Evolutionary conservation across 2,888 invertebrate species (phyloP).

Genomic region (Drosophila nr. perissopoda): DNA sequence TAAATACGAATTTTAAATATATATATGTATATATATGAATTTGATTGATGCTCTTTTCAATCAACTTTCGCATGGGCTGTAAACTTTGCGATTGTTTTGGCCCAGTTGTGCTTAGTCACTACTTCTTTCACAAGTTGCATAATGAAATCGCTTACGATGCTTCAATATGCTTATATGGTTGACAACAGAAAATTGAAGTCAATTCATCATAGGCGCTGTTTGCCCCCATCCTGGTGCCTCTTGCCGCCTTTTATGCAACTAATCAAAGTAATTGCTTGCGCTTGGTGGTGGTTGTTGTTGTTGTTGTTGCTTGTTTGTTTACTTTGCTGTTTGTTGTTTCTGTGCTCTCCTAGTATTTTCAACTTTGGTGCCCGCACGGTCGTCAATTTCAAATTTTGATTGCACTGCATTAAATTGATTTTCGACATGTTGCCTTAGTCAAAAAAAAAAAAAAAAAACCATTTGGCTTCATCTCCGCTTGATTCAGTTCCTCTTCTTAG

Average conservation of each 20-base stretch:
- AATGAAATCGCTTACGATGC: conserved; percentile 7
- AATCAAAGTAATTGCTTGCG: conserved; percentile 44
- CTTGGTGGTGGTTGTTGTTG: conserved; percentile 3
- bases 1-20: background rate
- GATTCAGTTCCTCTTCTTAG: conserved; percentile 20
- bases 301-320: conserved; percentile 24
- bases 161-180: conserved; percentile 26
- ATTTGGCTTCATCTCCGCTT: conserved; percentile 38
- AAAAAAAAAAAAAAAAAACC: background rate
- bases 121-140: conserved; percentile 4
- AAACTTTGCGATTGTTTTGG: background rate
- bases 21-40: background rate
- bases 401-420: conserved; percentile 79
- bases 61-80: conserved; percentile 10
- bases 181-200: conserved; percentile 34
- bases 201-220: conserved; percentile 26
- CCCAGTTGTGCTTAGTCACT: conserved; percentile 15
- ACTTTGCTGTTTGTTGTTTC: conserved; percentile 30
- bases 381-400: conserved; percentile 74
- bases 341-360: conserved; percentile 50
- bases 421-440: conserved; percentile 57
- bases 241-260: conserved; percentile 48
- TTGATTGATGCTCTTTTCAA: background rate
- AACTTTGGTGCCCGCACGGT: conserved; percentile 51
- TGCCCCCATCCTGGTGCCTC: conserved; percentile 21